Conservation (phyloP, 2,888 invertebrate species). For the Drosophila pseudotakahashii region DNA sequence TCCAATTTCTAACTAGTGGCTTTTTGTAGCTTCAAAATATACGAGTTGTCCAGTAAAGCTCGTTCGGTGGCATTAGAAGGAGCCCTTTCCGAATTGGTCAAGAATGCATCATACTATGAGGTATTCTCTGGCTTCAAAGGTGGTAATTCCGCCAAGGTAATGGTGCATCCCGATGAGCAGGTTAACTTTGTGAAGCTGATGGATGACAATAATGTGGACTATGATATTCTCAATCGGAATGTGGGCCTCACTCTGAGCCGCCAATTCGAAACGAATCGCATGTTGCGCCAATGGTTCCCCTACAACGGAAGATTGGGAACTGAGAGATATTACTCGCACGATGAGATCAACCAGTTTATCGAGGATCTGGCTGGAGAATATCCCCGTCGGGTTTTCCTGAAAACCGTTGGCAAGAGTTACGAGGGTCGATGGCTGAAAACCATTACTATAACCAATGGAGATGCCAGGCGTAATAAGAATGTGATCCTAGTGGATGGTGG, state of each 20-base stretch:
- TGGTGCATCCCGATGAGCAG: slow-evolving; percentile 72
- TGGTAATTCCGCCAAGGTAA: slow-evolving; percentile 45
- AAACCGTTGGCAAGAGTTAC: slow-evolving; percentile 86
- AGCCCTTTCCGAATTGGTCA: slow-evolving; percentile 46
- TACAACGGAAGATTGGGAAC: slow-evolving; percentile 59
- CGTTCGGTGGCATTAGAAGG: slow-evolving; percentile 18
- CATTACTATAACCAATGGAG: slow-evolving; percentile 86
- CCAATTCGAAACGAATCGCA: slow-evolving; percentile 50
- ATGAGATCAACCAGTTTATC: slow-evolving; percentile 85
- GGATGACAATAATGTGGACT: slow-evolving; percentile 29
- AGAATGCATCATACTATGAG: slow-evolving; percentile 61
- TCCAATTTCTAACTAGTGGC: background rate
- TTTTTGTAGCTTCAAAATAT: slow-evolving; percentile 70
- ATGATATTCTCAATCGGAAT: slow-evolving; percentile 57
- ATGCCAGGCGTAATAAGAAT: slow-evolving; percentile 77
- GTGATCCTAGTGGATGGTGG: slow-evolving; percentile 86
- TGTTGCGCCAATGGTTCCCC: slow-evolving; percentile 42
- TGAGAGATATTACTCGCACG: slow-evolving; percentile 65
- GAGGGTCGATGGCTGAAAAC: slow-evolving; percentile 86
- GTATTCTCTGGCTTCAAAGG: slow-evolving; percentile 40
- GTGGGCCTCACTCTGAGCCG: slow-evolving; percentile 55
- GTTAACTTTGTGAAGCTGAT: slow-evolving; percentile 55
- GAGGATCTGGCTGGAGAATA: slow-evolving; percentile 84
- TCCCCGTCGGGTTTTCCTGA: slow-evolving; percentile 85
- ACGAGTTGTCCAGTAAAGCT: slow-evolving; percentile 49